phyloP scores from a whole-genome alignment of 2,888 invertebrate species.

The Cistogaster globosa region DNA sequence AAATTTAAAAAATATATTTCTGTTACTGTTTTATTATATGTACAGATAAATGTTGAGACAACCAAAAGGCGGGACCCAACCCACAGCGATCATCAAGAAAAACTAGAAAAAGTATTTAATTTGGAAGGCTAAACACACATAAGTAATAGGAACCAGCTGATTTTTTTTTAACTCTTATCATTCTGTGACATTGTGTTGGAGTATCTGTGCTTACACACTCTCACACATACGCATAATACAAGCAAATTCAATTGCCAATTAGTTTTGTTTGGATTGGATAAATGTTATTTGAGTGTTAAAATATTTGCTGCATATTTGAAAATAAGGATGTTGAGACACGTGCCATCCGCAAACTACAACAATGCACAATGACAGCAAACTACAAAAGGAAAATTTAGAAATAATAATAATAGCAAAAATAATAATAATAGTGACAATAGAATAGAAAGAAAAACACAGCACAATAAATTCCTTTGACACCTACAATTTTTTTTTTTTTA shows the following conservation, averaged over 20 bases:
- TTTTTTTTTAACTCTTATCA: constrained; percentile 26
- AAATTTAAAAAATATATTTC: no score
- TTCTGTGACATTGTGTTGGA: constrained; percentile 22
- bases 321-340: constrained; percentile 68
- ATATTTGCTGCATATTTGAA: constrained; percentile 24
- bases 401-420: constrained; percentile 33
- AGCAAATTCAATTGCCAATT: constrained; percentile 60
- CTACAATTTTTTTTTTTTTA: constrained; percentile 36
- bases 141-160: constrained; percentile 66
- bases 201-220: constrained; percentile 10
- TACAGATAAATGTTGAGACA: no score
- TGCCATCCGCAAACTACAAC: constrained; percentile 73
- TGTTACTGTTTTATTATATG: no score
- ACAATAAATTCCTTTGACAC: constrained; percentile 66
- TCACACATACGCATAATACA: neutral
- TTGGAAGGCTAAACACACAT: constrained; percentile 4
- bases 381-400: constrained; percentile 28
- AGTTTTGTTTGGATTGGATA: constrained; percentile 38
- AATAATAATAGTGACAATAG: constrained; percentile 14
- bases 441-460: constrained; percentile 16
- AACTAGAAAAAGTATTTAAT: constrained; percentile 46
- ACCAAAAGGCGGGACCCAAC: constrained; percentile 53
- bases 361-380: constrained; percentile 14
- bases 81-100: constrained; percentile 37
- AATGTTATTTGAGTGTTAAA: constrained; percentile 2